Evolutionary conservation across 2,113 vertebrate genomes (phyloP).

Genomic region (Aplodontia rufa): DNA sequence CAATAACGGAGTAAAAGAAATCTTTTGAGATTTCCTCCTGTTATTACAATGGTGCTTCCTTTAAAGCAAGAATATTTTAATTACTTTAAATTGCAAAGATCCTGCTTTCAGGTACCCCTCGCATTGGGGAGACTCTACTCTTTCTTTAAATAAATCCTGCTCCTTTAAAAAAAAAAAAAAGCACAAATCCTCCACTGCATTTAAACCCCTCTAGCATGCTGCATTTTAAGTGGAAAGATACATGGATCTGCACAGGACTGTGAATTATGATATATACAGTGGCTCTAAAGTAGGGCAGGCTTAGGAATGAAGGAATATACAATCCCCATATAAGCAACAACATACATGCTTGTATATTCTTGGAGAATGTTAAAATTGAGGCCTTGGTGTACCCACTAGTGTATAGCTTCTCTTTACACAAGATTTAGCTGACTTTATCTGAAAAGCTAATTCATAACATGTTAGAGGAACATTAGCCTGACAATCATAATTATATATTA

Average conservation of each 20-base stretch:
- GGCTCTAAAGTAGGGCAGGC: not conserved
- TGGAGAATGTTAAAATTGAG: not conserved
- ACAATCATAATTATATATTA: not conserved
- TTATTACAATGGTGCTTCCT: not conserved
- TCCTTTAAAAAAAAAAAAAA: too few relatives aligned
- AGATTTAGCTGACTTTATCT: not conserved
- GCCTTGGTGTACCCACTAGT: not conserved
- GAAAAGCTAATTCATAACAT: not conserved
- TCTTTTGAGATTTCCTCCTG: not conserved
- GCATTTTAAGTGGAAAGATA: not conserved
- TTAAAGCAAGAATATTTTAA: slow-evolving; percentile 5
- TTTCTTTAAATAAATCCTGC: too few relatives aligned
- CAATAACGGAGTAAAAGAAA: not conserved
- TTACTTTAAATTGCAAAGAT: slow-evolving; percentile 9
- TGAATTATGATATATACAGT: not conserved
- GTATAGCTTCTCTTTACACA: not conserved
- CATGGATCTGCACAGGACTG: not conserved
- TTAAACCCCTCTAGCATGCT: not conserved
- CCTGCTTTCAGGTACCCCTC: too few relatives aligned
- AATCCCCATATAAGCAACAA: not conserved
- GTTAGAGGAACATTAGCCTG: not conserved
- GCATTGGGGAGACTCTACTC: too few relatives aligned
- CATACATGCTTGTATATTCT: not conserved
- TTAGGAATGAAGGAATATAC: not conserved
- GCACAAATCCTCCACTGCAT: not conserved